phyloP scores from a whole-genome alignment of 2,797 vertebrate genomes.

The Anomalospiza imberbis region DNA sequence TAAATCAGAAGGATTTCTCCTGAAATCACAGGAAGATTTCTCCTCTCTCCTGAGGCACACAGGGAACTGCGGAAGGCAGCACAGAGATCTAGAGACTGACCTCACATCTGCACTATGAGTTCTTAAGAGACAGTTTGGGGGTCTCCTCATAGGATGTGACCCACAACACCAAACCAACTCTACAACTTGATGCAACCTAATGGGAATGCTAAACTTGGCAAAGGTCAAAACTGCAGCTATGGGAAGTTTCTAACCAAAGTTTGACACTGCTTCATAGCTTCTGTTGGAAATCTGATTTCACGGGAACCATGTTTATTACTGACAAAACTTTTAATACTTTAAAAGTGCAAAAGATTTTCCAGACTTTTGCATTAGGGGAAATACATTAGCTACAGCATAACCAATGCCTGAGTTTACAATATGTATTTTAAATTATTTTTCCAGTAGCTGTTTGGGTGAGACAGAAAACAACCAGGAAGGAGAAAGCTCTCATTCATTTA shows the following conservation, averaged over 20 bases:
- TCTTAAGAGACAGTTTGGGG: not conserved
- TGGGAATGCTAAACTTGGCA: not conserved
- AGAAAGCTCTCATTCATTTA: not conserved
- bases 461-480: not conserved
- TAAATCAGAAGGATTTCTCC: not conserved
- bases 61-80: not conserved
- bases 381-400: not conserved
- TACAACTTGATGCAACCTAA: not conserved
- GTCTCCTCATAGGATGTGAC: not conserved
- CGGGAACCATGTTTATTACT: not conserved
- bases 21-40: not conserved
- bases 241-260: not conserved
- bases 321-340: not conserved
- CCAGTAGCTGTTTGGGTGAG: not conserved
- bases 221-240: not conserved
- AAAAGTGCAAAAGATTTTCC: not conserved
- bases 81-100: not conserved
- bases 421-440: not conserved
- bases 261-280: rapidly evolving
- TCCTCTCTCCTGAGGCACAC: not conserved
- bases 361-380: not conserved
- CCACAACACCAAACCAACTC: not conserved
- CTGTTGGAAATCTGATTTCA: not conserved
- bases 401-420: not conserved
- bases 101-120: not conserved